phyloP scores from a whole-genome alignment of 2,888 invertebrate genomes.

The Uropetala carovei region DNA sequence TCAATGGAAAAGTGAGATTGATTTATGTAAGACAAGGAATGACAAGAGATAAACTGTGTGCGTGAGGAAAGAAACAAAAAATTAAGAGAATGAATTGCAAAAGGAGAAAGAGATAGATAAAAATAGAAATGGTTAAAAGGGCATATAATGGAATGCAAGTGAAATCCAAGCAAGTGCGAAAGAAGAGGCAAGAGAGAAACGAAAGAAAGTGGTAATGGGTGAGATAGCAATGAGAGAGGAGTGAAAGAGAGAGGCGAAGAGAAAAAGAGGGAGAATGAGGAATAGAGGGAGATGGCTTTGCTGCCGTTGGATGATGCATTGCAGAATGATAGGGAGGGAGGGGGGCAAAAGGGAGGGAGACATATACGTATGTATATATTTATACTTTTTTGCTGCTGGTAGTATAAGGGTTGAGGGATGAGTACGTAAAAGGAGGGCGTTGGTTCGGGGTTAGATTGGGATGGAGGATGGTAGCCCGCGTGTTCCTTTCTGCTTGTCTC shows the following conservation, averaged over 20 bases:
- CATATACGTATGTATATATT: constrained; percentile 4
- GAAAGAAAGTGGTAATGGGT: background rate
- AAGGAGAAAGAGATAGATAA: background rate
- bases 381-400: constrained; percentile 41
- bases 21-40: too few relatives aligned
- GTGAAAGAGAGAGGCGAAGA: background rate
- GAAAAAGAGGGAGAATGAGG: background rate
- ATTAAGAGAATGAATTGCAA: background rate
- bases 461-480: background rate
- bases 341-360: background rate
- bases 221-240: background rate
- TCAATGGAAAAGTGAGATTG: too few relatives aligned
- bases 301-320: constrained; percentile 51
- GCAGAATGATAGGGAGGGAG: constrained; percentile 1
- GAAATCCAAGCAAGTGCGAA: background rate
- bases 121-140: background rate
- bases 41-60: too few relatives aligned
- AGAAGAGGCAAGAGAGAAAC: background rate
- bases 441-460: background rate
- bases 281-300: background rate
- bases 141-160: background rate
- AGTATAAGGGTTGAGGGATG: background rate
- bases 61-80: too few relatives aligned
- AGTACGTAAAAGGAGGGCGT: background rate
- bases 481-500: constrained; percentile 12